phyloP scores from a whole-genome alignment of 2,113 vertebrate genomes.

The Siphamia tubifer region DNA sequence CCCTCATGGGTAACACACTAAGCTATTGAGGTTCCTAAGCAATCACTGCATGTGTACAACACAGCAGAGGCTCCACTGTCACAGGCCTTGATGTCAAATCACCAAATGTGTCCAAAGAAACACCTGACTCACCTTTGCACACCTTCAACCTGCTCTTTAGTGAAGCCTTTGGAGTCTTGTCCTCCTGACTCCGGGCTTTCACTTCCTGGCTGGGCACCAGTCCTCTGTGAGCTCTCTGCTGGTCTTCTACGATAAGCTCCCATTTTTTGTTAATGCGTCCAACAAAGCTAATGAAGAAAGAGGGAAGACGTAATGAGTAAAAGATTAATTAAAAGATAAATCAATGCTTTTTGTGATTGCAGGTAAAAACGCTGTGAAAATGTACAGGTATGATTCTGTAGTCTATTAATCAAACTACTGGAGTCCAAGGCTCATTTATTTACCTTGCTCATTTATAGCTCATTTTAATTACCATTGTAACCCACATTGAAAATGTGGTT shows the following conservation, averaged over 20 bases:
- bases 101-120: no score
- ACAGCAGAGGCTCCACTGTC: constrained; percentile 3
- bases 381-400: no score
- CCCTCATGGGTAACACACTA: constrained; percentile 22
- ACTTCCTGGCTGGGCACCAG: constrained; percentile 66
- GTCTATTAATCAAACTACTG: no score
- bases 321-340: background rate
- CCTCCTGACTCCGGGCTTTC: constrained; percentile 65
- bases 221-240: constrained; percentile 68
- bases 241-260: constrained; percentile 84
- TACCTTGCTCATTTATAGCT: no score
- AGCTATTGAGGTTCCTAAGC: constrained; percentile 44
- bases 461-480: no score
- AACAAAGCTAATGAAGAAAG: constrained; percentile 82
- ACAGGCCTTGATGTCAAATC: no score
- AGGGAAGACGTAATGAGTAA: background rate
- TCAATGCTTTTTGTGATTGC: background rate
- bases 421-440: no score
- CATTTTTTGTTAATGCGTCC: constrained; percentile 90
- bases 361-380: no score
- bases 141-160: constrained; percentile 91
- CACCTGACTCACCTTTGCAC: constrained; percentile 87
- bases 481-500: background rate
- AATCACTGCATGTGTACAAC: constrained; percentile 33
- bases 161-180: constrained; percentile 86